Conservation (phyloP, 2,888 invertebrate genomes). For the Euzetes globulus region DNA sequence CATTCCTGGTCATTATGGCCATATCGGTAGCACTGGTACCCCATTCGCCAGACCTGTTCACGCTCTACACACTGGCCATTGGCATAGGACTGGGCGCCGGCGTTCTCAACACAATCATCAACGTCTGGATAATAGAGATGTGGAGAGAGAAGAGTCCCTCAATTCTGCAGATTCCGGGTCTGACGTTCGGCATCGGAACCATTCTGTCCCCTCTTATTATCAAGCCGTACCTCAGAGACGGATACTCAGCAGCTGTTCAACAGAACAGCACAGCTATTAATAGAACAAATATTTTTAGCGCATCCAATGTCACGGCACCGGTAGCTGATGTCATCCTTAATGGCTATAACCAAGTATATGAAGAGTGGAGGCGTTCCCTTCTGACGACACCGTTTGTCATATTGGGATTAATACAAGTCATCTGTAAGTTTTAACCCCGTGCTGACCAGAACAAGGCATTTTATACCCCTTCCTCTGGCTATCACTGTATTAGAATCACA, state of each 20-base stretch:
- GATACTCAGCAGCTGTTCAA: not conserved
- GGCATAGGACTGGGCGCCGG: not conserved
- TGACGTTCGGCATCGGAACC: not conserved
- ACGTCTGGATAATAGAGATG: not conserved
- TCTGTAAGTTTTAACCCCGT: not conserved
- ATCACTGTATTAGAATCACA: not conserved
- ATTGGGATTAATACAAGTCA: not conserved
- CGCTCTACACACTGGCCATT: not conserved
- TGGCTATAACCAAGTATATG: not conserved
- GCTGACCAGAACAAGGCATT: too few relatives aligned
- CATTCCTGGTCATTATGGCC: not conserved
- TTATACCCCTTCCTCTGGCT: not conserved
- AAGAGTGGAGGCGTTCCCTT: not conserved
- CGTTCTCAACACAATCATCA: not conserved
- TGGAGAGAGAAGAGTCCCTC: not conserved
- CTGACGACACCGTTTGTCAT: not conserved
- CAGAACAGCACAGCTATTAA: not conserved
- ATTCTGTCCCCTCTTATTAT: not conserved
- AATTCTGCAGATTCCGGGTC: not conserved
- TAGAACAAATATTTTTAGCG: not conserved
- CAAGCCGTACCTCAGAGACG: not conserved
- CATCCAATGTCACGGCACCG: not conserved
- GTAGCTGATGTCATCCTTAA: not conserved
- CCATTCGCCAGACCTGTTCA: not conserved
- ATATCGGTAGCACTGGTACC: not conserved